Conservation (phyloP, 2,797 vertebrate species). For the Acrossocheilus wenchowensis region DNA sequence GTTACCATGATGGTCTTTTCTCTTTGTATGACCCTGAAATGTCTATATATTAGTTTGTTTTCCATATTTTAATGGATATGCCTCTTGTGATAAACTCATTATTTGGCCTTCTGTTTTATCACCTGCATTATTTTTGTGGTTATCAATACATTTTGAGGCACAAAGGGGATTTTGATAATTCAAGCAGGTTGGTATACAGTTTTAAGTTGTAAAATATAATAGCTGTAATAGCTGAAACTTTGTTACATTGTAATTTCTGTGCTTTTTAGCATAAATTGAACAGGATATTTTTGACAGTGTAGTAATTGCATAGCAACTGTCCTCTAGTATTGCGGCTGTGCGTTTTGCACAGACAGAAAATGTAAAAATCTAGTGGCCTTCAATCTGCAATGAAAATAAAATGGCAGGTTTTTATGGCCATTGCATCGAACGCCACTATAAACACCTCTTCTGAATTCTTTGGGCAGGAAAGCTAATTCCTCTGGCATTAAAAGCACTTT, state of each 20-base stretch:
- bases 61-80: not conserved
- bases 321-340: not conserved
- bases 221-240: not conserved
- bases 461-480: conserved; percentile 28
- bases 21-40: not conserved
- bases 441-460: not conserved
- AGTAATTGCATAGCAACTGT: not conserved
- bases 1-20: not conserved
- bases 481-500: conserved; percentile 27
- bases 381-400: not conserved
- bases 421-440: not conserved
- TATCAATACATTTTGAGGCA: not conserved
- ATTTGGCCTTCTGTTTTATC: not conserved
- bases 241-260: not conserved
- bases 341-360: not conserved
- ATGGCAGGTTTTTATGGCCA: not conserved
- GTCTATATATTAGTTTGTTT: too few relatives aligned
- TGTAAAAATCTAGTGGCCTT: not conserved
- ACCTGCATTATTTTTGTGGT: not conserved
- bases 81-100: not conserved
- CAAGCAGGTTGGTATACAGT: not conserved
- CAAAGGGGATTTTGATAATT: not conserved
- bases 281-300: not conserved
- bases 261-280: not conserved
- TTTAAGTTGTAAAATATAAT: not conserved